phyloP scores from a whole-genome alignment of 2,797 vertebrate species.

The Acanthopagrus latus region DNA sequence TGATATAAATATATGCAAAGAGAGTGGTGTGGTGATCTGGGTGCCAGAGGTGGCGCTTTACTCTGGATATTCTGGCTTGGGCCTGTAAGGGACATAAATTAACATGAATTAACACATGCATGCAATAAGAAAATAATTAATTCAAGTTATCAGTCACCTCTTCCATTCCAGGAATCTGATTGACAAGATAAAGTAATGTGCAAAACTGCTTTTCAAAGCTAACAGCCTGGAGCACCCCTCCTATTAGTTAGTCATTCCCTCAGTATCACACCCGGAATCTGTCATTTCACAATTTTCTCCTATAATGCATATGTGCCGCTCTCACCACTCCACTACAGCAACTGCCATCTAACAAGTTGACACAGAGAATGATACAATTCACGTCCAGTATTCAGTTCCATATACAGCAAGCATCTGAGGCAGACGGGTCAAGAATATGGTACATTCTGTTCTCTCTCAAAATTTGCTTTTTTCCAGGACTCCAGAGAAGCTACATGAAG shows the following conservation, averaged over 20 bases:
- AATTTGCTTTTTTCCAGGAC: constrained; percentile 67
- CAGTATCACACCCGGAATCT: constrained; percentile 90
- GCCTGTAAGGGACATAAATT: constrained; percentile 87
- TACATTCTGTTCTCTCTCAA: constrained; percentile 84
- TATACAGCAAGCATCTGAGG: constrained; percentile 82
- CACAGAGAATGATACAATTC: constrained; percentile 84
- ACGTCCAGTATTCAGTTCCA: constrained; percentile 84
- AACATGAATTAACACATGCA: constrained; percentile 87
- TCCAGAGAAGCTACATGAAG: constrained; percentile 58
- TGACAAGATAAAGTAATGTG: constrained; percentile 89
- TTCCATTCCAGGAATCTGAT: constrained; percentile 88
- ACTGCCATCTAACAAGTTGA: constrained; percentile 87
- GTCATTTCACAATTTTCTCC: constrained; percentile 91
- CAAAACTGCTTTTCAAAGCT: constrained; percentile 87
- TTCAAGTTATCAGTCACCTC: constrained; percentile 88
- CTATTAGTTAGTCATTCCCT: constrained; percentile 91
- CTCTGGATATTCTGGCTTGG: constrained; percentile 86
- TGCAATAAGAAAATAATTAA: constrained; percentile 88
- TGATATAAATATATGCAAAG: constrained; percentile 85
- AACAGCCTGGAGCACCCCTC: constrained; percentile 89
- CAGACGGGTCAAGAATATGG: constrained; percentile 86
- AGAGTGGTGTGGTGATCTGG: constrained; percentile 84
- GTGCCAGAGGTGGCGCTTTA: constrained; percentile 86
- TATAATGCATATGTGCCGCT: constrained; percentile 89
- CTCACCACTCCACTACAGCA: constrained; percentile 86